Evolutionary conservation across 2,113 vertebrate species (phyloP), one percentile per base, ranked within the genome.

Genomic region (Pseudopodoces humilis): DNA sequence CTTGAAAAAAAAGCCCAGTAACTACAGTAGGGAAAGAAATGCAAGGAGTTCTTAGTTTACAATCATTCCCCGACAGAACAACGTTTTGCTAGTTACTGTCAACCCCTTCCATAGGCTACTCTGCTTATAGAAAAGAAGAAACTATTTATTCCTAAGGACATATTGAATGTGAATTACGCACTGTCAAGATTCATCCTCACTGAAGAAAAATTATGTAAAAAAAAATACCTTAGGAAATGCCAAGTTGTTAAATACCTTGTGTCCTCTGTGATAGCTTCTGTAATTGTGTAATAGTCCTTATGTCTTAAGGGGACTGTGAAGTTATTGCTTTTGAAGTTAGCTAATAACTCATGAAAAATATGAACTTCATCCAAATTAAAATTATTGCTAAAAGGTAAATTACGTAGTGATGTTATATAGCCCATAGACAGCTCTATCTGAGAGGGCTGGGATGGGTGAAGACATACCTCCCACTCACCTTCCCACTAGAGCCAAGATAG

Each of bases 331-430:
- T 86, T 74, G 68, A 97, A 94, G 80, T 59, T 53, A 87, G 22
- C 23, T 69, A 93, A 90, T 86, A 93, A 56, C 28, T 91, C 33
- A 94, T 85, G 59, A 94, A 95, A 96, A 96, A 88, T 50, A 83
- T 47, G 71, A 96, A 85, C 46, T 78, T 86, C 28, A 92, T 90
- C 86, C 83, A 94, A 95, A 95, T 15, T 79, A 41, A 95, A 96
- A 95, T 88, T 56, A 89, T 86, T 95, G 72, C 76, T 84, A 92
- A 92, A 94, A 97, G 56, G 58, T 90, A 56, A 87, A 84, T 94
- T 94, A 91, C 7, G 9, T 76, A 80, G 83, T 74, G 79, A 93
- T 53, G 30, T 58, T 94, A 68, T 24, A 55, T 23, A 90, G 65
- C 20, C 53, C 82, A 53, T n/a, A 89, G 71, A 39, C 63, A 96